Base-by-base conservation (phyloP, 2,888 invertebrate genomes). In the Chymomyza amoena region DNA sequence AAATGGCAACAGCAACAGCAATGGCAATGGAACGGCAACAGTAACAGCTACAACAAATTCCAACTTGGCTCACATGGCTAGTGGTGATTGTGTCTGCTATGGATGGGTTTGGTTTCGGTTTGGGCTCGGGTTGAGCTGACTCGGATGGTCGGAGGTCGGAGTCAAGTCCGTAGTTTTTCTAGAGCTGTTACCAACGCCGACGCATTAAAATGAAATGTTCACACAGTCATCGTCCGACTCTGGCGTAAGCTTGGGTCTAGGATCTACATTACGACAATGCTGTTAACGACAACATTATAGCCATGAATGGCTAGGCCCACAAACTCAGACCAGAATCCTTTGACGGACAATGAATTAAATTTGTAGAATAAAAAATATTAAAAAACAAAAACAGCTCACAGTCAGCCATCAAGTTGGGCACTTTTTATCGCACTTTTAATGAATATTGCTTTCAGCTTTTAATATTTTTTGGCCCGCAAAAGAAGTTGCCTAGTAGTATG, bases 191-290 rank as follows among this genome's bases (percentile, higher is more conserved):
- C 4, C 39, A 13, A 45, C 39, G 39, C 63, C 61, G 70, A 63
- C 80, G 72, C 85, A 84, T 87, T 87, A 84, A 84, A 84, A 87
- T 84, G 87, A 84, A 87, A 86, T 86, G 86, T 81, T 86, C 86
- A 75, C 81, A 79, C 83, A 80, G 80, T 72, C 68, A 76, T 63
- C 57, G 79, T 80, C 78, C 67, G 52, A 15, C 18, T 51, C 60
- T 54, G 68, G 69, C 36, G 13, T 45, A 45, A 45, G 39, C 39
- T 45, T 61, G 54, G 65, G 69, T 65, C 63, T 18, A 18, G 52
- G 52, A 18, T 54, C 57, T 25, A 57, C 57, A 25, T 20, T 57
- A 18, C 57, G 57, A 25, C 57, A 45, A 45, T 13, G 32, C 18
- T 67, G 76, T 76, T 76, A 83, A 83, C 81, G 84, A 81, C 78